phyloP scores from a whole-genome alignment of 2,888 invertebrate genomes.

The Cepaea hortensis region DNA sequence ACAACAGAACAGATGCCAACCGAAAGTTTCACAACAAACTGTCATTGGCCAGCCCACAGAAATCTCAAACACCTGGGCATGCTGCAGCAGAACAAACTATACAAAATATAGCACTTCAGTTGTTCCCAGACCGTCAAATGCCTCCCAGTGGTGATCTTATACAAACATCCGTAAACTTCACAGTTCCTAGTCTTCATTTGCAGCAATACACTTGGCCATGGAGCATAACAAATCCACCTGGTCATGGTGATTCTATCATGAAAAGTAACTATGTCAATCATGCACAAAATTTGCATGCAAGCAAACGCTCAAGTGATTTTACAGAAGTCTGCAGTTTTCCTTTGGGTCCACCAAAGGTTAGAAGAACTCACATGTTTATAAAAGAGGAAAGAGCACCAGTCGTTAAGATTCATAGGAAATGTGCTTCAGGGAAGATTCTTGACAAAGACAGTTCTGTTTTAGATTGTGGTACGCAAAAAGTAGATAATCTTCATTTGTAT shows the following conservation, averaged over 20 bases:
- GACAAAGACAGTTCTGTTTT: not conserved
- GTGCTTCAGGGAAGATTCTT: not conserved
- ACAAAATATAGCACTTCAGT: not conserved
- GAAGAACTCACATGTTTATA: not conserved
- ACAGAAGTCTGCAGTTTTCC: not conserved
- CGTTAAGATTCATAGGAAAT: not conserved
- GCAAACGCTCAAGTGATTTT: not conserved
- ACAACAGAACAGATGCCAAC: not conserved
- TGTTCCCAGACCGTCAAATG: not conserved
- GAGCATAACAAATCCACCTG: not conserved
- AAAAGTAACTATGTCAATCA: too few relatives aligned
- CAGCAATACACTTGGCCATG: not conserved
- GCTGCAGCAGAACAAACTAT: not conserved
- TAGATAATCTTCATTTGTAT: not conserved
- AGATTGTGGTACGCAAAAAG: too few relatives aligned
- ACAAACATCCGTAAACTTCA: not conserved
- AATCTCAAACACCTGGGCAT: too few relatives aligned
- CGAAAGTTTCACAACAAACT: not conserved
- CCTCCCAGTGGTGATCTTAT: not conserved
- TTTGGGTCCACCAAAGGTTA: slow-evolving; percentile 30
- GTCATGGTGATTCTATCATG: not conserved
- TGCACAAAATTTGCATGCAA: not conserved
- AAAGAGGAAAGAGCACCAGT: not conserved
- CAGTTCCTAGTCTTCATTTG: not conserved
- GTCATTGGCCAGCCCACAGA: not conserved